Percentiles rank a stretch among this genome's conserved stretches.
Evolutionary conservation across 2,797 vertebrate species (phyloP).

Genomic region (Leuciscus waleckii): DNA sequence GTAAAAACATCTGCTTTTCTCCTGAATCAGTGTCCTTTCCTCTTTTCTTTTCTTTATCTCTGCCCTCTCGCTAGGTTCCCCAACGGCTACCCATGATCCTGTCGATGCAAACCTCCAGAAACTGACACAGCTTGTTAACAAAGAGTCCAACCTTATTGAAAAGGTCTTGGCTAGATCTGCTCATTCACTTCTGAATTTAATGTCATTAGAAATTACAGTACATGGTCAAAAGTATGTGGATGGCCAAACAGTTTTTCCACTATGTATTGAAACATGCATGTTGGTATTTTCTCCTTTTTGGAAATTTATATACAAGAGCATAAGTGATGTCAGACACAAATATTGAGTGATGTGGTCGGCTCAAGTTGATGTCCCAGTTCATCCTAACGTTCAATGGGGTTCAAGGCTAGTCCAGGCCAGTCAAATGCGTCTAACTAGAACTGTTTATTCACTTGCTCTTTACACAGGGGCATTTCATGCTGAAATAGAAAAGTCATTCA

Average conservation of each 20-base stretch:
- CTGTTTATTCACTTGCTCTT: background rate
- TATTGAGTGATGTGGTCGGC: background rate
- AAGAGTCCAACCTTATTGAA: constrained; percentile 99
- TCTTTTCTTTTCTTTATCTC: constrained; percentile 34
- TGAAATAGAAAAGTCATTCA: background rate
- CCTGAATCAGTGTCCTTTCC: constrained; percentile 36
- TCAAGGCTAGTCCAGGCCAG: background rate
- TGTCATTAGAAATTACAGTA: background rate
- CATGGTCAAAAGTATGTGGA: constrained; percentile 16
- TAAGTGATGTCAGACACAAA: background rate
- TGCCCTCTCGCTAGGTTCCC: constrained; percentile 77
- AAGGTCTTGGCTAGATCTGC: constrained; percentile 84
- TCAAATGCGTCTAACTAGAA: background rate
- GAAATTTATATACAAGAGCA: background rate
- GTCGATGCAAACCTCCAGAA: constrained; percentile 98
- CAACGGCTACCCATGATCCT: constrained; percentile 84
- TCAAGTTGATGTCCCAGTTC: background rate
- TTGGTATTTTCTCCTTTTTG: background rate
- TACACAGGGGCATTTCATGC: background rate
- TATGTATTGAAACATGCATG: background rate
- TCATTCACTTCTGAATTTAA: constrained; percentile 6
- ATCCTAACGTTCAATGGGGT: background rate
- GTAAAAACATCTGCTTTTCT: constrained; percentile 35
- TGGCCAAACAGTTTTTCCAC: background rate
- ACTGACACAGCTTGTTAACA: constrained; percentile 99